Percentiles rank a stretch among this genome's conserved stretches.
Conservation (phyloP, 64 coral and sea anemone genomes). For the Exaiptasia diaphana region DNA sequence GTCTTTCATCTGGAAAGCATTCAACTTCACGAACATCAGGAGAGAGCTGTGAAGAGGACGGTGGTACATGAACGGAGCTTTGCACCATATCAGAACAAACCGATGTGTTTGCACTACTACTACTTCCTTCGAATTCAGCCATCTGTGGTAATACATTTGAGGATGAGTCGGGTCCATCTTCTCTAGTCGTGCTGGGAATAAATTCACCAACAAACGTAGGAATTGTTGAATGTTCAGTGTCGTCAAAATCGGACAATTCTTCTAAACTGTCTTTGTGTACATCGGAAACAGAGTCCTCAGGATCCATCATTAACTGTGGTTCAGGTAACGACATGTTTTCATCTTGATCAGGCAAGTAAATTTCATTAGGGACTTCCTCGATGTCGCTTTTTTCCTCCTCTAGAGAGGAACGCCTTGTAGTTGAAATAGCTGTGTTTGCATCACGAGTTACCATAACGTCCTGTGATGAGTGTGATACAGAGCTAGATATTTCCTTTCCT, state of each 20-base stretch:
- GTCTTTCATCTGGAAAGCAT: too few species aligned
- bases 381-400: not conserved
- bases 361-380: not conserved
- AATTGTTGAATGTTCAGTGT: slow-evolving; percentile 15
- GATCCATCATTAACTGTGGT: not conserved
- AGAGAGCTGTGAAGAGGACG: too few species aligned
- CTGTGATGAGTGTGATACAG: not conserved
- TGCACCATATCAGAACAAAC: too few species aligned
- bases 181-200: slow-evolving; percentile 50
- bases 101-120: too few species aligned
- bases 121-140: too few species aligned
- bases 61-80: too few species aligned
- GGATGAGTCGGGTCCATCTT: too few species aligned
- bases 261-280: not conserved
- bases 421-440: not conserved
- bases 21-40: too few species aligned
- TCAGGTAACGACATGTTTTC: not conserved
- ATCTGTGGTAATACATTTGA: too few species aligned
- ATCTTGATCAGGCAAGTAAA: not conserved
- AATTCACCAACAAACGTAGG: slow-evolving; percentile 66
- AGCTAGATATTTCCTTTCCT: not conserved
- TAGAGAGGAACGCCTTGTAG: not conserved
- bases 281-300: not conserved
- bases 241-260: not conserved
- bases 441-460: not conserved